Evolutionary conservation across 1,140 invertebrate genomes (phyloP).

Genomic region (Zeugodacus cucurbitae): DNA sequence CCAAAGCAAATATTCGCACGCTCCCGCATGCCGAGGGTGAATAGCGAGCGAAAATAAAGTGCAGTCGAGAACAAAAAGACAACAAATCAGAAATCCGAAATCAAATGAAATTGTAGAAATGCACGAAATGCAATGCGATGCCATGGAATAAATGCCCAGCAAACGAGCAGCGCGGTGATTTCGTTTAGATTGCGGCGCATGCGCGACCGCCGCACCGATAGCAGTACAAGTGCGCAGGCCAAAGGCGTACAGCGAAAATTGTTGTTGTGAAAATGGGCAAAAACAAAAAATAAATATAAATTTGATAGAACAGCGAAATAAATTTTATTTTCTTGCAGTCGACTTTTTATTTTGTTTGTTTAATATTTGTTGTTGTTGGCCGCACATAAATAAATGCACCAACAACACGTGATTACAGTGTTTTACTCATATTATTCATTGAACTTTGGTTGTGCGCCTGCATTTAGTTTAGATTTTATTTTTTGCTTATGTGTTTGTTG

Average conservation of each 20-base stretch:
- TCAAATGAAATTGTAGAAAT: conserved; percentile 38
- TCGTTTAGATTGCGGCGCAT: conserved; percentile 27
- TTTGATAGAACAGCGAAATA: neutral
- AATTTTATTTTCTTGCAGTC: neutral
- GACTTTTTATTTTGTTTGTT: neutral
- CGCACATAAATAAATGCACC: conserved; percentile 27
- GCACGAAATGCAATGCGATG: conserved; percentile 31
- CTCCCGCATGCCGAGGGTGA: conserved; percentile 31
- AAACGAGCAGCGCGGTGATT: neutral
- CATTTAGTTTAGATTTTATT: neutral
- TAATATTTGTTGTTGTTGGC: neutral
- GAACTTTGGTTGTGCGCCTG: neutral
- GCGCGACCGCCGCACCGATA: neutral
- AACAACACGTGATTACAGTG: conserved; percentile 21
- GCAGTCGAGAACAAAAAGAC: neutral
- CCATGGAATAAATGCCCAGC: neutral
- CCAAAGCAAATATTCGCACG: conserved; percentile 34
- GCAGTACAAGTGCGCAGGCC: neutral
- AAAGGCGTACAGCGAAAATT: neutral
- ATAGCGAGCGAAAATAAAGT: neutral
- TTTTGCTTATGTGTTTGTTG: neutral
- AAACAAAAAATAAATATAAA: neutral
- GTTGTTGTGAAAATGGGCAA: neutral
- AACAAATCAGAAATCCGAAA: conserved; percentile 15
- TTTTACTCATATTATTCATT: conserved; percentile 29